Percentiles rank a stretch among this genome's conserved stretches.
Evolutionary conservation across 64 coral and sea anemone genomes (phyloP).

Genomic region (Catalaphyllia jardinei): DNA sequence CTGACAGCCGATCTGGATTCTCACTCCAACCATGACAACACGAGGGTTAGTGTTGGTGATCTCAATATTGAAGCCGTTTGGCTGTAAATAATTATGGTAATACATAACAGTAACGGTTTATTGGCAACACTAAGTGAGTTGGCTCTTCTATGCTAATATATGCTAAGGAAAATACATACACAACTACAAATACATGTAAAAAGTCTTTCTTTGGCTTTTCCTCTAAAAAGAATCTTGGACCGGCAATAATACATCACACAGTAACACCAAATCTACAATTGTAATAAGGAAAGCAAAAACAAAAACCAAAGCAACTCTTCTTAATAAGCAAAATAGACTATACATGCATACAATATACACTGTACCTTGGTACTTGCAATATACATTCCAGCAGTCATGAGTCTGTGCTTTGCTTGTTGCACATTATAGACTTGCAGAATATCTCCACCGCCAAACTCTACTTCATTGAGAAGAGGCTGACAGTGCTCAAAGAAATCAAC

Average conservation of each 20-base stretch:
- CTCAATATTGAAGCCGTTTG: conserved; percentile 91
- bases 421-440: conserved; percentile 96
- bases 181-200: too few relatives aligned
- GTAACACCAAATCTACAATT: too few relatives aligned
- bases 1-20: conserved; percentile 94
- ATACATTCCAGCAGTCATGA: conserved; percentile 97
- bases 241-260: too few relatives aligned
- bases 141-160: too few relatives aligned
- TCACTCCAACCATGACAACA: conserved; percentile 85
- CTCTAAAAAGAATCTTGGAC: too few relatives aligned
- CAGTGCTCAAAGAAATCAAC: conserved; percentile 99
- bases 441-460: conserved; percentile 93
- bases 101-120: too few relatives aligned
- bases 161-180: too few relatives aligned
- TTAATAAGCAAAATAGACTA: background rate
- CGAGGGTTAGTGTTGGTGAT: conserved; percentile 90
- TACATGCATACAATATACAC: too few relatives aligned
- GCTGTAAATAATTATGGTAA: conserved; percentile 28
- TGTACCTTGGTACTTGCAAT: conserved; percentile 96
- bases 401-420: conserved; percentile 91
- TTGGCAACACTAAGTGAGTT: too few relatives aligned
- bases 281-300: too few relatives aligned
- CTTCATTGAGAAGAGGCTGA: conserved; percentile 83
- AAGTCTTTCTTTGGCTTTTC: too few relatives aligned
- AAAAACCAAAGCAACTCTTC: too few relatives aligned